These are phyloP conservation scores for Ptilorrhoa leucosticta DNA, from an alignment of 2,113 vertebrate species.

Conservation along the genomic window DNA sequence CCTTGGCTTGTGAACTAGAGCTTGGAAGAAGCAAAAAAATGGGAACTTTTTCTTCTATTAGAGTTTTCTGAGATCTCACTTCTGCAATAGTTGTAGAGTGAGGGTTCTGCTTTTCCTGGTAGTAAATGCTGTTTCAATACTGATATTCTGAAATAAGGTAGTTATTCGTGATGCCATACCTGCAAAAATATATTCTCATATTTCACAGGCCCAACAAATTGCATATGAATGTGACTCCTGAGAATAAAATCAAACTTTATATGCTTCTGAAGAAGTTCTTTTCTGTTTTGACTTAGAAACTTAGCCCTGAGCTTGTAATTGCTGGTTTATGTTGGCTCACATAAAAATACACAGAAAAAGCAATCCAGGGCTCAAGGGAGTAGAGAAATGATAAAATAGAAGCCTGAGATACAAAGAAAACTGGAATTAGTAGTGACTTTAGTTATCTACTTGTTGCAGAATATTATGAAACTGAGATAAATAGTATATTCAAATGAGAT, in stretches of 20 bases:
- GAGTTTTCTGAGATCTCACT: background rate
- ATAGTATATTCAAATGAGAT: background rate
- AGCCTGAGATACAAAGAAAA: background rate
- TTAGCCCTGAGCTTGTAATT: background rate
- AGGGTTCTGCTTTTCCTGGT: background rate
- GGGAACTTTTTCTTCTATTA: background rate
- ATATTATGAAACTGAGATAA: background rate
- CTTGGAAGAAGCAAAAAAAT: background rate
- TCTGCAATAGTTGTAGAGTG: background rate
- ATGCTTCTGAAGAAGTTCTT: background rate
- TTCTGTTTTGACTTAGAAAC: background rate
- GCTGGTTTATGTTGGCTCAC: background rate
- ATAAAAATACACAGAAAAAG: background rate
- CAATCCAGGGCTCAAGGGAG: background rate
- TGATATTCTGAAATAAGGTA: background rate
- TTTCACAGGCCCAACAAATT: background rate
- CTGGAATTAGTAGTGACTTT: background rate
- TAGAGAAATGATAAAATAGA: background rate
- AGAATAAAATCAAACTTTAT: background rate
- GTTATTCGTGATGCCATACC: background rate
- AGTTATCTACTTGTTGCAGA: background rate
- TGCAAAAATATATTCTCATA: background rate
- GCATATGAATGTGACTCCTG: background rate
- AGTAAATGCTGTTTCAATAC: background rate
- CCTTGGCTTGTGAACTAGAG: background rate